These are phyloP conservation scores for Parasteatoda tepidariorum DNA, from an alignment of 1,140 invertebrate species.

Conservation along the genomic window DNA sequence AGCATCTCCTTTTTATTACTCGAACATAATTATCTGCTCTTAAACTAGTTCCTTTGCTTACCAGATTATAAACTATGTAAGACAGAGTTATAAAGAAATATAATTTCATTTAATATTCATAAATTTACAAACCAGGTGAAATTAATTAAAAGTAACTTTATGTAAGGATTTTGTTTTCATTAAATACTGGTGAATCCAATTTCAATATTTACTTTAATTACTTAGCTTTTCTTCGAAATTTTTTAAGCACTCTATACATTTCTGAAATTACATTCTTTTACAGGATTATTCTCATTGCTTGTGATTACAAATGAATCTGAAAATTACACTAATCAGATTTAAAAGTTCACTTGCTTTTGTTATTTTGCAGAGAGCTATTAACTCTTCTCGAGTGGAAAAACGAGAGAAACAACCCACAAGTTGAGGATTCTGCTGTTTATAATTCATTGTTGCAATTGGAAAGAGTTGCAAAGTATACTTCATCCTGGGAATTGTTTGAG, in stretches of 20 bases:
- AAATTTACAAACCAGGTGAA: no score
- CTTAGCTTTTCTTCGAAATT: background rate
- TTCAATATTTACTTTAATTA: background rate
- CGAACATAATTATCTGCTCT: no score
- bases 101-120: no score
- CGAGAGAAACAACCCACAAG: constrained; percentile 2
- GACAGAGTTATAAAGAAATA: no score
- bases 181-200: background rate
- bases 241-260: background rate
- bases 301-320: background rate
- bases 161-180: no score
- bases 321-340: background rate
- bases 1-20: no score
- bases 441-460: constrained; percentile 28
- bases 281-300: background rate
- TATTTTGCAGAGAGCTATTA: constrained; percentile 1
- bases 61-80: no score
- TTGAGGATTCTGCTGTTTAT: constrained; percentile 32
- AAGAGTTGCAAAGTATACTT: constrained; percentile 10
- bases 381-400: constrained; percentile 23
- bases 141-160: background rate
- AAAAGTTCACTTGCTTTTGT: background rate
- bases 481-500: constrained; percentile 19
- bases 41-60: no score
- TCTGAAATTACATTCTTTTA: background rate